These are phyloP conservation scores for Delphinapterus leucas DNA, from an alignment of 2,113 vertebrate species.

Conservation along the genomic window DNA sequence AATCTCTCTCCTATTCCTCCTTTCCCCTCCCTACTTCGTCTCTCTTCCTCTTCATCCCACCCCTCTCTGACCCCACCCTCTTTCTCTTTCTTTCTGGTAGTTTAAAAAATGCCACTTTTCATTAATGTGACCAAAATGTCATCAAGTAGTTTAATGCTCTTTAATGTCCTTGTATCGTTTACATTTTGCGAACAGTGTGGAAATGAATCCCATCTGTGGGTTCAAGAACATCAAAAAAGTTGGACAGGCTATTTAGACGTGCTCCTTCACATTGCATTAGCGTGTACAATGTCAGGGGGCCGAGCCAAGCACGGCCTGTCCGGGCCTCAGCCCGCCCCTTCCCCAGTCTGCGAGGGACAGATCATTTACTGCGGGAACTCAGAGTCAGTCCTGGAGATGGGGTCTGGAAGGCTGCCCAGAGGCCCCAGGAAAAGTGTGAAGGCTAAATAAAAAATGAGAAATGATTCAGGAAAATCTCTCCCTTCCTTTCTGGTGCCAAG, in stretches of 20 bases:
- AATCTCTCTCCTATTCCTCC: slow-evolving; percentile 42
- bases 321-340: slow-evolving; percentile 72
- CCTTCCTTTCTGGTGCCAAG: slow-evolving; percentile 56
- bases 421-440: slow-evolving; percentile 90
- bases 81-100: slow-evolving; percentile 76
- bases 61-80: slow-evolving; percentile 36
- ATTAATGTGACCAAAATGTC: slow-evolving; percentile 93
- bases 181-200: slow-evolving; percentile 86
- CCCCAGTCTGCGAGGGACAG: slow-evolving; percentile 83
- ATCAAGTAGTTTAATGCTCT: slow-evolving; percentile 92
- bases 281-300: slow-evolving; percentile 91
- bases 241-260: slow-evolving; percentile 94
- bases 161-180: slow-evolving; percentile 93
- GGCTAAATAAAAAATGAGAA: slow-evolving; percentile 84
- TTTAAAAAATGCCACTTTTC: slow-evolving; percentile 88
- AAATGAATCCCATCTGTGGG: slow-evolving; percentile 94
- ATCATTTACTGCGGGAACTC: slow-evolving; percentile 93
- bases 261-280: slow-evolving; percentile 95
- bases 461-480: slow-evolving; percentile 63
- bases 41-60: slow-evolving; percentile 48
- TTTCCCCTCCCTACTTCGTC: background rate
- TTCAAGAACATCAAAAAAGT: slow-evolving; percentile 89
- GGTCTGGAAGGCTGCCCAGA: slow-evolving; percentile 86
- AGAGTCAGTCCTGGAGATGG: slow-evolving; percentile 88
- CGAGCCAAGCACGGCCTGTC: slow-evolving; percentile 83